Conservation (phyloP, 2,113 vertebrate species). For the Gopherus flavomarginatus region DNA sequence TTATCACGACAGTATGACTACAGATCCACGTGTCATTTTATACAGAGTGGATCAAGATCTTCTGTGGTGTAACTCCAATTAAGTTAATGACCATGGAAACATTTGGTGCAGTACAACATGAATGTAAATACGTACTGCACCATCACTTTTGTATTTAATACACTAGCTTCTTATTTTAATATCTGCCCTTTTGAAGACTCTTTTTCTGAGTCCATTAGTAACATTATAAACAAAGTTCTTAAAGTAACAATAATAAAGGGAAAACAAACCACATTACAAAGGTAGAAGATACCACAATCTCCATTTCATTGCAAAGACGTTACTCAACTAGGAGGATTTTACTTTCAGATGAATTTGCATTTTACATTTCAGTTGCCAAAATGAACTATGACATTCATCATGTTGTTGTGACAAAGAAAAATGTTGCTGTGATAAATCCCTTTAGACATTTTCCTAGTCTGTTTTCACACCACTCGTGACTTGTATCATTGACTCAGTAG, state of each 20-base stretch:
- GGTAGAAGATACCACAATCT: not conserved
- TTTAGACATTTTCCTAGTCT: constrained; percentile 14
- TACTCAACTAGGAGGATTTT: not conserved
- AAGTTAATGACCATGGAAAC: constrained; percentile 15
- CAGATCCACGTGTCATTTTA: constrained; percentile 35
- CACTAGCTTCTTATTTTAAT: not conserved
- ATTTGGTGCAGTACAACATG: not conserved
- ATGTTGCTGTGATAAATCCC: not conserved
- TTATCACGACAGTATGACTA: constrained; percentile 13
- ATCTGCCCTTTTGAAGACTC: not conserved
- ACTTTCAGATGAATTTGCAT: not conserved
- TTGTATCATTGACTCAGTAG: constrained; percentile 34
- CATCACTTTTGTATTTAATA: not conserved
- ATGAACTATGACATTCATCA: not conserved
- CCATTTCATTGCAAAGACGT: not conserved
- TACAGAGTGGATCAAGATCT: constrained; percentile 30
- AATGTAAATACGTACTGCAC: not conserved
- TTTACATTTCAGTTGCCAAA: not conserved
- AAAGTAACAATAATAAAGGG: not conserved
- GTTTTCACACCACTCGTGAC: constrained; percentile 24
- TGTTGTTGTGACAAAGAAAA: not conserved
- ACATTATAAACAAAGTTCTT: not conserved
- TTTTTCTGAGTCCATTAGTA: not conserved
- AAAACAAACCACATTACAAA: not conserved
- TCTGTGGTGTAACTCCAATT: not conserved